phyloP scores from a whole-genome alignment of 1,140 invertebrate species.

The Rhyacophila brunnea region DNA sequence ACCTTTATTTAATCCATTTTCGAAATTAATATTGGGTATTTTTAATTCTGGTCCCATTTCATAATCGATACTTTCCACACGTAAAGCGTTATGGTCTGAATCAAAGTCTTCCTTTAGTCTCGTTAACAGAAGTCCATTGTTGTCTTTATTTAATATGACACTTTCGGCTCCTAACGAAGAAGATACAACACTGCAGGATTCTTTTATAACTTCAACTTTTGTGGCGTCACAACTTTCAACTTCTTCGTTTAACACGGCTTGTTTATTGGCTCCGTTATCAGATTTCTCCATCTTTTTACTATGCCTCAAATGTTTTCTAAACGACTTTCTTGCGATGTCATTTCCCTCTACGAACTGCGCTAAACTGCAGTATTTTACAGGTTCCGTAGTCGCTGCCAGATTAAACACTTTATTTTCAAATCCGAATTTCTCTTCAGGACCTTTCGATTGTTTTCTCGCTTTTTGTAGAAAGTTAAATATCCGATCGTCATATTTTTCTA shows the following conservation, averaged over 20 bases:
- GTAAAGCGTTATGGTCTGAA: background rate
- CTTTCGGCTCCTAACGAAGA: conserved; percentile 28
- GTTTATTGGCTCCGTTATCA: conserved; percentile 7
- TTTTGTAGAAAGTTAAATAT: conserved; percentile 53
- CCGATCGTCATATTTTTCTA: conserved; percentile 47
- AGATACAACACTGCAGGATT: conserved; percentile 27
- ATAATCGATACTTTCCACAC: conserved; percentile 31
- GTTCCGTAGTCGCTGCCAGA: conserved; percentile 55
- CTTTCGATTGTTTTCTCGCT: conserved; percentile 46
- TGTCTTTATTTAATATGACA: conserved; percentile 20
- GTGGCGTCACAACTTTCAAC: conserved; percentile 14
- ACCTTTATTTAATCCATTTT: no score
- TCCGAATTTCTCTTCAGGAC: conserved; percentile 60
- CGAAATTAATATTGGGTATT: conserved; percentile 16
- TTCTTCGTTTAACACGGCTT: conserved; percentile 27
- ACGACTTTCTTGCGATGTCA: conserved; percentile 74
- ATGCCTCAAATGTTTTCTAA: conserved; percentile 57
- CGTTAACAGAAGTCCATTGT: conserved; percentile 6
- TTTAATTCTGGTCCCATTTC: conserved; percentile 12
- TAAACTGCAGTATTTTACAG: conserved; percentile 68
- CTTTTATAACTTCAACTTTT: conserved; percentile 27
- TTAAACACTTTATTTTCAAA: conserved; percentile 69
- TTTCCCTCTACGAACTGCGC: conserved; percentile 77
- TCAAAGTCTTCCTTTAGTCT: conserved; percentile 21
- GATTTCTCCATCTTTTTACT: conserved; percentile 41